A percentile compares a stretch with the other conserved stretches of the same genome.
These are phyloP conservation scores for Hozukius guyotensis DNA, from an alignment of 2,797 vertebrate genomes.

Conservation along the genomic window DNA sequence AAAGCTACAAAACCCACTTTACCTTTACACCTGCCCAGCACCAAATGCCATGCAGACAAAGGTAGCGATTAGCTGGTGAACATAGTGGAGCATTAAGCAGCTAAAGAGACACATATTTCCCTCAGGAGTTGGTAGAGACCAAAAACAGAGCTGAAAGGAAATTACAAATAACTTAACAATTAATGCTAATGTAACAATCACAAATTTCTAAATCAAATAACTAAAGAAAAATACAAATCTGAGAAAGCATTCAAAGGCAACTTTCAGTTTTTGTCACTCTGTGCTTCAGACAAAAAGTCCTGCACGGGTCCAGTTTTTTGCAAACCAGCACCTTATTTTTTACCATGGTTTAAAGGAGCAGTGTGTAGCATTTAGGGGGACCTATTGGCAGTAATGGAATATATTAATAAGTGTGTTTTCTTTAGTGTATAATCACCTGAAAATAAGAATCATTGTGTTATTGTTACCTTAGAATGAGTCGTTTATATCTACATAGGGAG, in stretches of 20 bases:
- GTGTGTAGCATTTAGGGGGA: too few species aligned
- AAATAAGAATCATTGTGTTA: too few species aligned
- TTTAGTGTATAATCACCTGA: too few species aligned
- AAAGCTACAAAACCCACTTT: background rate
- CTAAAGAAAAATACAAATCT: background rate
- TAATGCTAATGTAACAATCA: background rate
- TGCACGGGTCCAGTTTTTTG: too few species aligned
- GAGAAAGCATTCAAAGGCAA: background rate
- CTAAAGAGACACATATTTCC: constrained; percentile 21
- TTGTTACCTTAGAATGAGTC: too few species aligned
- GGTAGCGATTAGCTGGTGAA: constrained; percentile 27
- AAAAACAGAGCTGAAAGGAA: constrained; percentile 10
- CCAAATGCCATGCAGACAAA: constrained; percentile 21
- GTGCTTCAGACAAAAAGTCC: background rate
- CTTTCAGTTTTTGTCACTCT: background rate
- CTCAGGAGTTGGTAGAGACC: constrained; percentile 2
- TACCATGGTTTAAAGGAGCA: too few species aligned
- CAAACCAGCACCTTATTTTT: too few species aligned
- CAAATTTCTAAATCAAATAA: background rate
- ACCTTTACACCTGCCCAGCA: background rate
- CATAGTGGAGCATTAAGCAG: constrained; percentile 1
- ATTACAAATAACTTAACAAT: background rate
- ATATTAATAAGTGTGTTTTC: too few species aligned
- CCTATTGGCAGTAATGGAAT: too few species aligned
- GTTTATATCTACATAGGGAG: too few species aligned